Percentiles rank a stretch among this genome's conserved stretches.
Evolutionary conservation across 2,113 vertebrate genomes (phyloP).

Genomic region (Stegostoma tigrinum): DNA sequence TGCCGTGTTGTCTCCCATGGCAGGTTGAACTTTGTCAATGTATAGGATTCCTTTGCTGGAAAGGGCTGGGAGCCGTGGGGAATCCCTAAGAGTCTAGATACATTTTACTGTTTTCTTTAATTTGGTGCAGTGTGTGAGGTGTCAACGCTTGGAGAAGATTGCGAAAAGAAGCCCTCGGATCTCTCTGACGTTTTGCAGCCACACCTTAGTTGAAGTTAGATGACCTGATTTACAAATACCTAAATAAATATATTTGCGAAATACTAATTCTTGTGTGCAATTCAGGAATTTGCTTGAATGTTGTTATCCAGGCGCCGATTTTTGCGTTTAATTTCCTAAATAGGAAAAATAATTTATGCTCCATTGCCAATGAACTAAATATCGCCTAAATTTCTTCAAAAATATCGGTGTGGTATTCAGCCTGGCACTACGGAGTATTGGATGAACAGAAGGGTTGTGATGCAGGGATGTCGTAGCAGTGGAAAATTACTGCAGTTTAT

Average conservation of each 20-base stretch:
- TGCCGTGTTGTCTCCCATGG: too few relatives aligned
- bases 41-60: not conserved
- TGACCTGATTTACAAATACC: not conserved
- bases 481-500: slow-evolving; percentile 31
- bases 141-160: slow-evolving; percentile 10
- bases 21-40: not conserved
- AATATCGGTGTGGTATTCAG: not conserved
- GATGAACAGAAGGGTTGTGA: slow-evolving; percentile 6
- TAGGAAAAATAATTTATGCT: not conserved
- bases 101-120: not conserved
- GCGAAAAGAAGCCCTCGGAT: not conserved
- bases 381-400: not conserved
- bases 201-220: not conserved
- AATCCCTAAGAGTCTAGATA: not conserved
- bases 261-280: not conserved
- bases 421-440: not conserved
- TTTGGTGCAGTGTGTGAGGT: not conserved
- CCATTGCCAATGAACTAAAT: not conserved
- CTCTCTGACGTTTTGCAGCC: slow-evolving; percentile 26
- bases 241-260: not conserved
- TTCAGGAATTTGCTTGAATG: not conserved
- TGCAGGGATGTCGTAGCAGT: not conserved
- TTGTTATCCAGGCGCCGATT: not conserved
- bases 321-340: not conserved
- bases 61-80: not conserved